Percentiles rank a stretch among this genome's conserved stretches.
Evolutionary conservation across 2,888 invertebrate genomes (phyloP).

Genomic region (Athripsodes cinereus): DNA sequence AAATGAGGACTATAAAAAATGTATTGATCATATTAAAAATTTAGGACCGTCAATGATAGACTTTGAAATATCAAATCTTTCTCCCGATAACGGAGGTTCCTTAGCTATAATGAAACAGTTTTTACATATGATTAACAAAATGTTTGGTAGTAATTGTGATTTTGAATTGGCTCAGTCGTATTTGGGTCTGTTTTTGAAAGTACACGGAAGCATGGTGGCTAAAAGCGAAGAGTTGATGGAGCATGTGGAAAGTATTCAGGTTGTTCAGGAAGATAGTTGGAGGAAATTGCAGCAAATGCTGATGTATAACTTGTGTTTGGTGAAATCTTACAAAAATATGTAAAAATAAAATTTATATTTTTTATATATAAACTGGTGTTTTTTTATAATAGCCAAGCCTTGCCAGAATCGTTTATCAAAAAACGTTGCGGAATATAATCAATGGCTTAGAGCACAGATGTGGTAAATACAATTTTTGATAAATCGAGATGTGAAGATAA

Average conservation of each 20-base stretch:
- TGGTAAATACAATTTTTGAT: too few relatives aligned
- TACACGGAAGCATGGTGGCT: slow-evolving; percentile 59
- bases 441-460: too few relatives aligned
- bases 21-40: slow-evolving; percentile 57
- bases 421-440: too few relatives aligned
- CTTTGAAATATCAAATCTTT: slow-evolving; percentile 75
- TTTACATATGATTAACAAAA: slow-evolving; percentile 62
- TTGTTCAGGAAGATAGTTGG: slow-evolving; percentile 59
- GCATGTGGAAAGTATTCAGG: slow-evolving; percentile 52
- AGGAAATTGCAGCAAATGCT: slow-evolving; percentile 59
- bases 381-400: too few relatives aligned
- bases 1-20: slow-evolving; percentile 47
- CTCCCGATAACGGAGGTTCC: slow-evolving; percentile 68
- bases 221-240: slow-evolving; percentile 49
- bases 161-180: slow-evolving; percentile 91
- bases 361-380: too few relatives aligned
- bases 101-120: slow-evolving; percentile 69
- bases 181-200: slow-evolving; percentile 79
- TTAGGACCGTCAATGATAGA: slow-evolving; percentile 82
- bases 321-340: slow-evolving; percentile 66
- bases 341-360: slow-evolving; percentile 27
- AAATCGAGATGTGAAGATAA: too few relatives aligned
- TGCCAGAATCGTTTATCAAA: too few relatives aligned
- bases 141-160: slow-evolving; percentile 69
- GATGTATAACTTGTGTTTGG: slow-evolving; percentile 68